These are phyloP conservation scores for Nephrotoma guestfalica DNA, from an alignment of 2,888 invertebrate genomes.

Conservation along the genomic window DNA sequence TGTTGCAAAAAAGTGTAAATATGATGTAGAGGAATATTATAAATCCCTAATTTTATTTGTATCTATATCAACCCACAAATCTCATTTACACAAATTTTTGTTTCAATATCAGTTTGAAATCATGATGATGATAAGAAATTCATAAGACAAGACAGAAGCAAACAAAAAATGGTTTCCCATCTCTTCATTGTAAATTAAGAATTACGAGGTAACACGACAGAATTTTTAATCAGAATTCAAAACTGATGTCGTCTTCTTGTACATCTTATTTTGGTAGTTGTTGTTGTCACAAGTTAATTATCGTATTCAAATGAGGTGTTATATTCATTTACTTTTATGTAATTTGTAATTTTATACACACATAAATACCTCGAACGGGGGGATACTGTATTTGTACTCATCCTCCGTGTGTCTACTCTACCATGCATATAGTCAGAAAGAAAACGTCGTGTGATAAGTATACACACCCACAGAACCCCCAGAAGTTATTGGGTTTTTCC, in stretches of 20 bases:
- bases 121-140: background rate
- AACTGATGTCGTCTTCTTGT: background rate
- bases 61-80: background rate
- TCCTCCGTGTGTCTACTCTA: background rate
- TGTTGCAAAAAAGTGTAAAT: background rate
- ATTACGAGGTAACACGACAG: background rate
- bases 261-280: background rate
- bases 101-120: background rate
- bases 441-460: background rate
- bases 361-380: background rate
- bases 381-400: background rate
- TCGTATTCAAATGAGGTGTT: slow-evolving; percentile 4
- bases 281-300: background rate
- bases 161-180: background rate
- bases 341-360: background rate
- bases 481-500: background rate
- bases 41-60: background rate
- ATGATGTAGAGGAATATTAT: background rate
- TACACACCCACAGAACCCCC: background rate
- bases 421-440: background rate
- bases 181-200: background rate
- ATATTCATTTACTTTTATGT: background rate
- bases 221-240: background rate
- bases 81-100: background rate
- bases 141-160: background rate